phyloP scores from a whole-genome alignment of 2,113 vertebrate species.

The Tenrec ecaudatus region DNA sequence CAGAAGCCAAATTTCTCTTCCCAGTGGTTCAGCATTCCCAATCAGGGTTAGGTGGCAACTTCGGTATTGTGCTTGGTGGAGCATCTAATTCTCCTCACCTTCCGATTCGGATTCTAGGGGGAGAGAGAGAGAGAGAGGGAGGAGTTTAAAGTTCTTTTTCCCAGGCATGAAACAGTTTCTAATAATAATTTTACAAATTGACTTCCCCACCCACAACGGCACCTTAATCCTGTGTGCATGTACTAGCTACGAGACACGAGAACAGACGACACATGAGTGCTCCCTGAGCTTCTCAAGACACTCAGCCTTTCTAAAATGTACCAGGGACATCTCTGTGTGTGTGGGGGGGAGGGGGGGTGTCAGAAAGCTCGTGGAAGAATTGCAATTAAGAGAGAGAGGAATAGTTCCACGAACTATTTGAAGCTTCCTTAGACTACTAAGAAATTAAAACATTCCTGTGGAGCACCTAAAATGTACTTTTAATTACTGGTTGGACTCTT shows the following conservation, averaged over 20 bases:
- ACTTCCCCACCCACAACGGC: too few relatives aligned
- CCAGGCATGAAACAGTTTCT: not conserved
- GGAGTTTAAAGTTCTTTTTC: constrained; percentile 1
- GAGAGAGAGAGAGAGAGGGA: constrained; percentile 70
- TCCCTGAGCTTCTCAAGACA: constrained; percentile 1
- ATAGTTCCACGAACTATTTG: too few relatives aligned
- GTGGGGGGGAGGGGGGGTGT: too few relatives aligned
- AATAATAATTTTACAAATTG: not conserved
- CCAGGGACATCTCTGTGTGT: not conserved
- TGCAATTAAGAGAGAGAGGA: too few relatives aligned
- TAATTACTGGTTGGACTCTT: constrained; percentile 5
- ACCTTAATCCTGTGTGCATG: not conserved
- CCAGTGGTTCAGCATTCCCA: constrained; percentile 82
- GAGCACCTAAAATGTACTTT: not conserved
- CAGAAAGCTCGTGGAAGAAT: too few relatives aligned
- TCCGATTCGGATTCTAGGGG: constrained; percentile 93
- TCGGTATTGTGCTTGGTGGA: constrained; percentile 78
- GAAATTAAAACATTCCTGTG: not conserved
- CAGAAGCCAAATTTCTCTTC: constrained; percentile 86
- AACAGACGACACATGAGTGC: not conserved
- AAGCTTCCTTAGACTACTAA: too few relatives aligned
- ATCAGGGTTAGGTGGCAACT: constrained; percentile 73
- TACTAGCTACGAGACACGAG: not conserved
- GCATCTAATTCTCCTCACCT: constrained; percentile 90
- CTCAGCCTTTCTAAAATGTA: not conserved